These are phyloP conservation scores for Sympetrum striolatum DNA, from an alignment of 2,888 invertebrate species.

Conservation along the genomic window DNA sequence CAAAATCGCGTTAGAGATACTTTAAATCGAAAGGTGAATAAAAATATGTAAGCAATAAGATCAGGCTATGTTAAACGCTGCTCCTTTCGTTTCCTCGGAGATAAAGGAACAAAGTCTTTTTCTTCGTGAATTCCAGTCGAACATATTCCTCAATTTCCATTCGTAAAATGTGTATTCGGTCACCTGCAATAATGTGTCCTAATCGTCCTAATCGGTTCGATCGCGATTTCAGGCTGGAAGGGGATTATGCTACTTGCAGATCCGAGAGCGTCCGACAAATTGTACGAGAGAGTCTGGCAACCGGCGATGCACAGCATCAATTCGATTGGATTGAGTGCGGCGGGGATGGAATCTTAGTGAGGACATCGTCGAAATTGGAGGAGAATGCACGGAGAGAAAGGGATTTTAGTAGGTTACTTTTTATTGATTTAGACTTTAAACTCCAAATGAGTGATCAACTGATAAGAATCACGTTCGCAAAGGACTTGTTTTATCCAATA, in stretches of 20 bases:
- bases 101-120: background rate
- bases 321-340: background rate
- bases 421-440: too few species aligned
- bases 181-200: background rate
- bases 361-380: background rate
- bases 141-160: background rate
- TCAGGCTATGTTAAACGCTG: too few species aligned
- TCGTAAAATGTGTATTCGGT: background rate
- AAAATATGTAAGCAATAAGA: too few species aligned
- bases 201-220: background rate
- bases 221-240: background rate
- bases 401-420: too few species aligned
- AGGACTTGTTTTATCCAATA: too few species aligned
- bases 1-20: too few species aligned
- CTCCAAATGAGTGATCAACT: too few species aligned
- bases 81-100: too few species aligned
- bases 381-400: background rate
- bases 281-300: background rate
- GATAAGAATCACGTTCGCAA: too few species aligned
- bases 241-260: background rate
- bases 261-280: background rate
- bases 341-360: background rate
- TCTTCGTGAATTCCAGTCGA: background rate
- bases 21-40: too few species aligned
- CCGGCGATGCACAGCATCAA: background rate